Evolutionary conservation across 2,888 invertebrate genomes (phyloP), one percentile per base, ranked within the genome.

Genomic region (Phragmatobia fuliginosa): DNA sequence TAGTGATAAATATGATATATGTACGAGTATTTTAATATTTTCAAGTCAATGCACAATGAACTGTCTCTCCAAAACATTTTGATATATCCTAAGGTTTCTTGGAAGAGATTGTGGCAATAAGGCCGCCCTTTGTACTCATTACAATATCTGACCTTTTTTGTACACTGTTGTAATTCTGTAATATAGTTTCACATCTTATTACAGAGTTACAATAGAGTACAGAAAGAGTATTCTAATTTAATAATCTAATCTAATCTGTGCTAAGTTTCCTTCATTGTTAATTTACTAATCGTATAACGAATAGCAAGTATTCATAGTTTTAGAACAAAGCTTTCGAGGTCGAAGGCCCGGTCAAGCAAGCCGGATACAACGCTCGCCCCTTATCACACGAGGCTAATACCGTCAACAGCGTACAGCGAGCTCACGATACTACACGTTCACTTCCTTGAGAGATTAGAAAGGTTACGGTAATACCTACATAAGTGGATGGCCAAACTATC

Each of bases 321-420:
- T 41, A 36, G 28, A 64, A 69, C 63, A 60, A 49, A 66, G 64
- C 59, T 38, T 45, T 11, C 60, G 69, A 65, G 65, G 65, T 68
- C 58, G 41, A 62, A 66, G 59, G 66, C 45, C 25, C 66, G 66
- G 45, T 41, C 41, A 64, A 32, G 38, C n/a, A 31, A 38, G 41
- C 52, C 61, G 69, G 69, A 69, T 66, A 62, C 60, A 65, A 36
- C 41, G 61, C 61, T 61, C 61, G 36, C 59, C 65, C 62, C 69
- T 66, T 65, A 69, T 69, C 69, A 69, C 69, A 60, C 68, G 38
- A 25, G 65, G 61, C 36, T 66, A 69, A 61, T 69, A 59, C 69
- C 69, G 61, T 56, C 69, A 41, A 67, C 58, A 45, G 52, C 16
- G 61, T 33, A 56, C 41, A 38, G 36, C 38, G 52, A 62, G 56